Evolutionary conservation across 2,113 vertebrate genomes (phyloP), one percentile per base, ranked within the genome.

Genomic region (Oceanodroma tethys): DNA sequence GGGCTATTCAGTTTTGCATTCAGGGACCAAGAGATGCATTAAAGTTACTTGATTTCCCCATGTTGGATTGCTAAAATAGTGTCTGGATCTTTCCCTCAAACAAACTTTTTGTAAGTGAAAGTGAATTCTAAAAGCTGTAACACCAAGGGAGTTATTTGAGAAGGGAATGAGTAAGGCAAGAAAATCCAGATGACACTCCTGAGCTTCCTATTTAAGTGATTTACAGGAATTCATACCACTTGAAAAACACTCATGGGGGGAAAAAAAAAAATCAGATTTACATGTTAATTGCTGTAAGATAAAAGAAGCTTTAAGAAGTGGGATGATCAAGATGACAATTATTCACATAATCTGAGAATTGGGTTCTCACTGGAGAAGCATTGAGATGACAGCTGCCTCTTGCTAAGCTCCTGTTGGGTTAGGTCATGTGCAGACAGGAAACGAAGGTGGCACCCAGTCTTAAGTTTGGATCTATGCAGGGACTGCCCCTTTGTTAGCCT

Each of bases 121-220:
- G 74, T 2, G 2, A 93, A 87, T 85, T 94, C 81, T 38, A 60
- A 94, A 80, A 93, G 81, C 73, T 88, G 23, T 53, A 93, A 85
- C 71, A 76, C 29, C 81, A 94, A 86, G 63, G 87, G 81, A 87
- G 43, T 71, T 74, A 81, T 73, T 47, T 86, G 74, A 86, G 50
- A 89, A 80, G 84, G n/a, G 66, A 88, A 93, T 85, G 50, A 97
- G 62, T 93, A 86, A 81, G 22, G 50, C 84, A 90, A 85, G 87
- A 88, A 93, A 88, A 86, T 75, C 70, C 84, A 93, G 89, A 85
- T 91, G 91, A 87, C 86, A 80, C 91, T 96, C 95, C 81, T 78
- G 86, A 97, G 81, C 87, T 95, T 95, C 82, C 88, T 59, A 71
- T 78, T 90, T 45, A 82, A 89, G 52, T 43, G 48, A 82, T 62